A percentile compares a stretch with the other conserved stretches of the same genome.
phyloP scores from a whole-genome alignment of 30 jellyfish, hydroid and myxozoan genomes.

The Mastigias papua region DNA sequence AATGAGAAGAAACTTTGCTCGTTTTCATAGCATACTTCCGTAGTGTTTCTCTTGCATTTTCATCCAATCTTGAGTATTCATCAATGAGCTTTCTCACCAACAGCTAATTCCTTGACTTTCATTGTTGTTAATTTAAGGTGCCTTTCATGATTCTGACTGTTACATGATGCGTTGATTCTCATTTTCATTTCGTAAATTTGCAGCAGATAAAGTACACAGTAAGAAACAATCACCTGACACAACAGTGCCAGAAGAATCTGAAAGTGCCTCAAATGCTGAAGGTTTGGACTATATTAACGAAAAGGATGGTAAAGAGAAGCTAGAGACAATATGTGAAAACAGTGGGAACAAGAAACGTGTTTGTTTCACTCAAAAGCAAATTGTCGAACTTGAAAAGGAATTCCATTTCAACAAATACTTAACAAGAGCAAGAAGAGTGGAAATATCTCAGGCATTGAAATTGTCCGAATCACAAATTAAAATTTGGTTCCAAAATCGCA shows the following conservation, averaged over 20 bases:
- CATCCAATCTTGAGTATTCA: too few species aligned
- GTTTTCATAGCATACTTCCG: too few species aligned
- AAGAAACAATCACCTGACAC: conserved; percentile 41
- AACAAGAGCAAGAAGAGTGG: conserved; percentile 87
- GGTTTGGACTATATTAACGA: not conserved
- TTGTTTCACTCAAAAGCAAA: conserved; percentile 92
- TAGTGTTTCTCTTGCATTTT: too few species aligned
- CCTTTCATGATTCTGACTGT: not conserved
- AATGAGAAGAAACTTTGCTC: too few species aligned
- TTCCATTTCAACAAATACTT: conserved; percentile 79
- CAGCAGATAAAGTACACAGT: conserved; percentile 9
- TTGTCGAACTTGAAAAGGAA: conserved; percentile 96
- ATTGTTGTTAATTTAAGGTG: not conserved
- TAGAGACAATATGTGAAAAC: conserved; percentile 26
- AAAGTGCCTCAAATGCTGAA: not conserved
- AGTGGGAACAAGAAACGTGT: conserved; percentile 81
- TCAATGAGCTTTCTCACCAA: too few species aligned
- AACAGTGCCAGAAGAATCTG: conserved; percentile 1
- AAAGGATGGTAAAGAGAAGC: conserved; percentile 32
- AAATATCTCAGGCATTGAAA: conserved; percentile 78
- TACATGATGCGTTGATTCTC: too few species aligned
- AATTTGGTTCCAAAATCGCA: conserved; percentile 88
- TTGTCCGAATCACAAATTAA: conserved; percentile 84
- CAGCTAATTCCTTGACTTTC: not conserved
- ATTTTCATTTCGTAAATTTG: too few species aligned